These are phyloP conservation scores for Sinocyclocheilus grahami DNA, from an alignment of 2,113 vertebrate species.

Conservation along the genomic window DNA sequence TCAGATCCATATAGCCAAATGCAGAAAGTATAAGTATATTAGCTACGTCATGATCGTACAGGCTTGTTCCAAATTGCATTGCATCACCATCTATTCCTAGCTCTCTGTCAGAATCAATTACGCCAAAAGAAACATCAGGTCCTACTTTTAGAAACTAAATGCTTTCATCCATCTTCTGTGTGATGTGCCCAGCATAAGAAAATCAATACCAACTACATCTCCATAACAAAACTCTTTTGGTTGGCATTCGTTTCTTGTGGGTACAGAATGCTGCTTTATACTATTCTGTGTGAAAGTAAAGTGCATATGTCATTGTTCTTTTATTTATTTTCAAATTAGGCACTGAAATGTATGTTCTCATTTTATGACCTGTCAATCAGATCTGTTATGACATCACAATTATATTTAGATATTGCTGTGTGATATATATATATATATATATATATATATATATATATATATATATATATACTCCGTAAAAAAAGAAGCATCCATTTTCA, in stretches of 20 bases:
- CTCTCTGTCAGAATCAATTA: conserved; percentile 69
- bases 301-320: conserved; percentile 9
- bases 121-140: conserved; percentile 61
- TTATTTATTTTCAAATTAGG: neutral
- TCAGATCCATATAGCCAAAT: conserved; percentile 36
- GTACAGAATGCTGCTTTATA: conserved; percentile 31
- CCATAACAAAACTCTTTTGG: conserved; percentile 59
- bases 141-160: conserved; percentile 61
- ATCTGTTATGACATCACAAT: neutral
- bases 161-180: conserved; percentile 68
- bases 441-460: neutral
- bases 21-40: conserved; percentile 44
- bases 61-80: conserved; percentile 45
- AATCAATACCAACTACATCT: conserved; percentile 68
- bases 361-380: conserved; percentile 1
- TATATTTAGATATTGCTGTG: neutral
- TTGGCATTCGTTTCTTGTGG: conserved; percentile 28
- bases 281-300: conserved; percentile 38
- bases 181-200: conserved; percentile 54
- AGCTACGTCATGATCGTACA: conserved; percentile 25
- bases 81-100: conserved; percentile 58
- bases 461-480: too few relatives aligned
- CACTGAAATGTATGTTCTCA: neutral
- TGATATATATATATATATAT: neutral
- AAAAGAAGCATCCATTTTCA: too few relatives aligned